A percentile compares a stretch with the other conserved stretches of the same genome.
Evolutionary conservation across 2,113 vertebrate species (phyloP).

Genomic region (Engraulis encrasicolus): DNA sequence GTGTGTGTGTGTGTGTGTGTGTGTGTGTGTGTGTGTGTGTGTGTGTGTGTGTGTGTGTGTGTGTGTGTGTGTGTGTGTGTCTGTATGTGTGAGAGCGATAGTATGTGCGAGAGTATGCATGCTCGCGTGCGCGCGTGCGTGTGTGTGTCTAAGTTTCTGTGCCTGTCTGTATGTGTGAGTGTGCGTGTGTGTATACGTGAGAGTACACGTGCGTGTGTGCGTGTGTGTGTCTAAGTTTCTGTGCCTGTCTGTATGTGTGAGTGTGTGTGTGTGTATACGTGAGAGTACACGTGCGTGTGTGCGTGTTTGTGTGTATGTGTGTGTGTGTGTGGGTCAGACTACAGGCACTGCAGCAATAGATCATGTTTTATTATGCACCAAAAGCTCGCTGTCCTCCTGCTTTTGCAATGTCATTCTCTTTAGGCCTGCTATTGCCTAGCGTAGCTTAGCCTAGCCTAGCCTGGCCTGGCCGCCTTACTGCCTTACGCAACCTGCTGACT

Average conservation of each 20-base stretch:
- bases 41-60: conserved; percentile 28
- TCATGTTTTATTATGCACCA: conserved; percentile 76
- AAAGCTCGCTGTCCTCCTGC: conserved; percentile 65
- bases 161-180: not conserved
- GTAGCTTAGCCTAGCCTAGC: no score
- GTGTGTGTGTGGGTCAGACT: conserved; percentile 55
- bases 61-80: conserved; percentile 41
- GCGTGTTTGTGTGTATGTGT: conserved; percentile 37
- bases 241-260: not conserved
- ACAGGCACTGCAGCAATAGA: conserved; percentile 68
- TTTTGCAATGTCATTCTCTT: conserved; percentile 71
- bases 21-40: not conserved
- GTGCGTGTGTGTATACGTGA: conserved; percentile 6
- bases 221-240: conserved; percentile 19
- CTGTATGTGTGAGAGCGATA: conserved; percentile 29
- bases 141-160: no score
- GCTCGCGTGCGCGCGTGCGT: conserved; percentile 43
- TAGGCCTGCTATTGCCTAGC: conserved; percentile 16
- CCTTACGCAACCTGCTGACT: conserved; percentile 68
- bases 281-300: conserved; percentile 31
- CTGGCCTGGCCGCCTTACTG: no score
- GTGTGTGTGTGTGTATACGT: not conserved
- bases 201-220: conserved; percentile 48
- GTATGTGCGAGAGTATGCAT: no score
- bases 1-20: conserved; percentile 43